A percentile compares a stretch with the other conserved stretches of the same genome.
These are phyloP conservation scores for Emydoidea blandingii DNA, from an alignment of 2,797 vertebrate species.

Conservation along the genomic window DNA sequence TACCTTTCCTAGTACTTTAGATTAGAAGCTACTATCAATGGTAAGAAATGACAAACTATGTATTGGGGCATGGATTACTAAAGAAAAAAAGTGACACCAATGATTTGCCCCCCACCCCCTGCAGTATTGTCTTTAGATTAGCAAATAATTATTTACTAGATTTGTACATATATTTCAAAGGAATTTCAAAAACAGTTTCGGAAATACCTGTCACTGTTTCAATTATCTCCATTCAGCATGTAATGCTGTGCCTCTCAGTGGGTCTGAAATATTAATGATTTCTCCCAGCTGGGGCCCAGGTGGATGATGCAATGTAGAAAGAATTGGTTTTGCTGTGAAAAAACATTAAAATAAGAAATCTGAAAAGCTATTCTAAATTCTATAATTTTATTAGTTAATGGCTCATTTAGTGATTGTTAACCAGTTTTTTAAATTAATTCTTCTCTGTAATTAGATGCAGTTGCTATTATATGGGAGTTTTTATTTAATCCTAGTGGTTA, in stretches of 20 bases:
- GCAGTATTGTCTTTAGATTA: conserved; percentile 49
- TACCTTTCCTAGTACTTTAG: neutral
- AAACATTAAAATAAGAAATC: conserved; percentile 70
- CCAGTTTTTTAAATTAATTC: neutral
- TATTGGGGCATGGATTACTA: rapidly evolving
- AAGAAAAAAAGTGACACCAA: neutral
- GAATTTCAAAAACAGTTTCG: conserved; percentile 68
- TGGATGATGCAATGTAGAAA: conserved; percentile 73
- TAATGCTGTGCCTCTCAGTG: conserved; percentile 72
- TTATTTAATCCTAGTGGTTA: conserved; percentile 32
- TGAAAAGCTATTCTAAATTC: conserved; percentile 62
- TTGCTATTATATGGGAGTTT: conserved; percentile 13
- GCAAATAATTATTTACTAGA: conserved; percentile 57
- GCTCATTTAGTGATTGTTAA: conserved; percentile 46
- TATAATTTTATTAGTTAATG: conserved; percentile 50
- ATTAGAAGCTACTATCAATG: neutral
- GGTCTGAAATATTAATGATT: conserved; percentile 75
- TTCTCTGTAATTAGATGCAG: conserved; percentile 34
- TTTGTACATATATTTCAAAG: conserved; percentile 31
- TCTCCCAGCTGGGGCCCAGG: conserved; percentile 75
- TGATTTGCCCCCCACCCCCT: neutral
- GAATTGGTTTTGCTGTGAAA: conserved; percentile 69
- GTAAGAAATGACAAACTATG: neutral
- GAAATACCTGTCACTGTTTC: conserved; percentile 72
- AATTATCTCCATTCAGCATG: conserved; percentile 71